Base-by-base conservation (phyloP, 2,888 invertebrate species). In the Troilus luridus region DNA sequence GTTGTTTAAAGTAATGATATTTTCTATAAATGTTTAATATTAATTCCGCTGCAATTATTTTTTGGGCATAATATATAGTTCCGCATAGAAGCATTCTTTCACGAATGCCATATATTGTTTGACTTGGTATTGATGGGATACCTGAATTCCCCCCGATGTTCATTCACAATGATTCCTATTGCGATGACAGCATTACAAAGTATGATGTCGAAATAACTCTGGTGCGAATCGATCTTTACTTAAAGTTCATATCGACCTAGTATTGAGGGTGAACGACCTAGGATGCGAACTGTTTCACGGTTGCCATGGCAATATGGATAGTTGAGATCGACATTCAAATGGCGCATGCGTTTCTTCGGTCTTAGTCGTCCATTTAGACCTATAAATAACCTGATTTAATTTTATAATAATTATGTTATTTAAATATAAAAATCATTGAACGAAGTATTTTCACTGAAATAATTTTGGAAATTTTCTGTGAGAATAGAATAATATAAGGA, bases 211-310 rank as follows among this genome's bases (percentile, higher is more conserved):
- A 24, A 58, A 21, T 58, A 59, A n/a, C 24, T 7, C 88, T 58
- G 14, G 27, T 27, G 27, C 19, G 72, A 24, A 88, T 88, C 88
- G 88, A 88, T 88, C 41, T 41, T 0, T 24, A 88, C 19, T 41
- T 89, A 54, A 64, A 64, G 62, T 64, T 64, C 62, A 64, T 89
- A 89, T 89, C 64, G 89, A 89, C 64, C 58, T 41, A 58, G 88
- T 64, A 24, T n/a, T 21, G 89, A 24, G 89, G 89, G 89, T 89
- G 89, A 89, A 54, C 64, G 89, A 89, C 89, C 89, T 62, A 59
- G 62, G 88, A 88, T 85, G 85, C 62, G 62, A 88, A 88, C 88
- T 89, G 89, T 89, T 89, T 89, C 89, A 89, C 21, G 27, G 89
- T 89, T 64, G 89, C 64, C 89, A 89, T 89, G 89, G 89, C 27